phyloP scores from a whole-genome alignment of 64 coral and sea anemone genomes.

The Acropora yongei region DNA sequence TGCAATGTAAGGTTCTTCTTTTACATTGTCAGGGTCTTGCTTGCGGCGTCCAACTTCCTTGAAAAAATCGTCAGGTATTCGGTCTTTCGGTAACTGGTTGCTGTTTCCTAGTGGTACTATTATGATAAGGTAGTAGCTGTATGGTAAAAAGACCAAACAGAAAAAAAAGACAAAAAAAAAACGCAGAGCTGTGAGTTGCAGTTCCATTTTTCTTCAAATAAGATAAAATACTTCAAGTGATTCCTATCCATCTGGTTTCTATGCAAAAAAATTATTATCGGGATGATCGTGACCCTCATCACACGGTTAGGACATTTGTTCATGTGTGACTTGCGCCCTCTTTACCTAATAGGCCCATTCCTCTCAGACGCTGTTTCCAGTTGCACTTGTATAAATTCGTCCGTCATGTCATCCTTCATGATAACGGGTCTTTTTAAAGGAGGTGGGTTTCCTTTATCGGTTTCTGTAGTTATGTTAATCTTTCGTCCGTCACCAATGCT shows the following conservation, averaged over 20 bases:
- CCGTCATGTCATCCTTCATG: conserved; percentile 31
- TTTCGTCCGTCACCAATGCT: conserved; percentile 53
- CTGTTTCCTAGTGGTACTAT: conserved; percentile 78
- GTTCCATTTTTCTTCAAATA: neutral
- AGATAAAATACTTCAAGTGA: neutral
- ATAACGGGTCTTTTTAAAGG: conserved; percentile 54
- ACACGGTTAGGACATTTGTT: too few relatives aligned
- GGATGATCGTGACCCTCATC: too few relatives aligned
- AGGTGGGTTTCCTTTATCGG: conserved; percentile 72
- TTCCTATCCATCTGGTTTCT: too few relatives aligned
- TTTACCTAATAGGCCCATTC: conserved; percentile 85
- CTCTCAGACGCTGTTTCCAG: conserved; percentile 55
- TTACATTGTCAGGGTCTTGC: neutral
- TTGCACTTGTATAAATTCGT: conserved; percentile 68
- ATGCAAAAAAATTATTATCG: too few relatives aligned
- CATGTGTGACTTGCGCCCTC: too few relatives aligned
- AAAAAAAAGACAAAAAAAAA: too few relatives aligned
- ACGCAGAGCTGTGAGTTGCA: neutral
- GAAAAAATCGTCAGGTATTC: conserved; percentile 80
- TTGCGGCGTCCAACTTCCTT: conserved; percentile 71
- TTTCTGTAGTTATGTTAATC: conserved; percentile 26
- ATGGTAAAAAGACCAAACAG: too few relatives aligned
- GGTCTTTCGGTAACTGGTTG: conserved; percentile 51
- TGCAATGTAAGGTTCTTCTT: conserved; percentile 81
- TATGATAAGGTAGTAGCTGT: conserved; percentile 83